Percentiles rank a stretch among this genome's conserved stretches.
Conservation (phyloP, 2,888 invertebrate genomes). For the Athalia rosae region DNA sequence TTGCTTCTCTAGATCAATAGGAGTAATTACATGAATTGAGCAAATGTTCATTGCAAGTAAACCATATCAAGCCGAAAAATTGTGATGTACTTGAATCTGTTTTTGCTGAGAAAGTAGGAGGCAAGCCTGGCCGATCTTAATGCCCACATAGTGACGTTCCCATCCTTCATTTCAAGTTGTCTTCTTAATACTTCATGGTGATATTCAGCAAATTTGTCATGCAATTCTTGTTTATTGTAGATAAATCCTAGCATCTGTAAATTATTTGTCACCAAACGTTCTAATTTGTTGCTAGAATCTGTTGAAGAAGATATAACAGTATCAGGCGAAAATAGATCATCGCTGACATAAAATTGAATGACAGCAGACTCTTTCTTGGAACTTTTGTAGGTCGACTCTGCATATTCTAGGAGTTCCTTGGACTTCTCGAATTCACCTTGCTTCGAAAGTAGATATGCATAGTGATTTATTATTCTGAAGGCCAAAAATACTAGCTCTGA, state of each 20-base stretch:
- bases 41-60: background rate
- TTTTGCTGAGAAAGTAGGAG: constrained; percentile 72
- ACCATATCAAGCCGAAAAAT: background rate
- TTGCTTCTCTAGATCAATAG: constrained; percentile 72
- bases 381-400: constrained; percentile 74
- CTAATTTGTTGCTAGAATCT: constrained; percentile 75
- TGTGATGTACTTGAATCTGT: constrained; percentile 62
- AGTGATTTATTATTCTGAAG: constrained; percentile 77
- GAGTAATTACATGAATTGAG: constrained; percentile 14
- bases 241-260: constrained; percentile 79
- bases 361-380: constrained; percentile 69
- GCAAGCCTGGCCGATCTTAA: constrained; percentile 76
- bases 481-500: constrained; percentile 72
- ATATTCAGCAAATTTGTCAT: constrained; percentile 75
- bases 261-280: constrained; percentile 78
- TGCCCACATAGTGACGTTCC: constrained; percentile 78
- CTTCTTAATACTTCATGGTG: constrained; percentile 77
- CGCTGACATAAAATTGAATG: constrained; percentile 73
- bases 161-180: constrained; percentile 77
- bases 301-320: constrained; percentile 68
- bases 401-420: constrained; percentile 75
- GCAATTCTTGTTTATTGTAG: constrained; percentile 76
- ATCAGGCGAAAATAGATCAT: constrained; percentile 76
- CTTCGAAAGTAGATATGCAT: constrained; percentile 77
- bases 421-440: constrained; percentile 74